A percentile compares a stretch with the other conserved stretches of the same genome.
phyloP scores from a whole-genome alignment of 2,888 invertebrate genomes.

The Agrotis segetum region DNA sequence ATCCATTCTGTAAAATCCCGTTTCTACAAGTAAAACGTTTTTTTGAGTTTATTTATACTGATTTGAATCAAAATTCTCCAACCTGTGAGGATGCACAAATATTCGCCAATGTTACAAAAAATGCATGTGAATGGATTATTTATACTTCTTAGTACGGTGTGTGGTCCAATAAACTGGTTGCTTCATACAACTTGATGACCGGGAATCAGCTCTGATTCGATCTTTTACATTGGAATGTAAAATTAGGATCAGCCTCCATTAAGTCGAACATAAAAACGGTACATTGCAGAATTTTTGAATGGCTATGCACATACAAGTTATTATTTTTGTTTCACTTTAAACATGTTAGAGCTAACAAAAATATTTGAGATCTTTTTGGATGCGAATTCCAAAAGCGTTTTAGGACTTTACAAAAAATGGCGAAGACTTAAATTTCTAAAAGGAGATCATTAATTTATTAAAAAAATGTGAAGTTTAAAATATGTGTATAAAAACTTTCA shows the following conservation, averaged over 20 bases:
- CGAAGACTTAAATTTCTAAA: background rate
- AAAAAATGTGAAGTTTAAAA: background rate
- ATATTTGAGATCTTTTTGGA: constrained; percentile 8
- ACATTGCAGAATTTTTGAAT: constrained; percentile 36
- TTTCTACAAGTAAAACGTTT: background rate
- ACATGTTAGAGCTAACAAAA: too few species aligned
- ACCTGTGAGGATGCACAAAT: constrained; percentile 19
- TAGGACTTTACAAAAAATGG: background rate
- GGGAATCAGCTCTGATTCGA: constrained; percentile 33
- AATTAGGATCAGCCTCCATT: constrained; percentile 38
- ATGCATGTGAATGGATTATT: constrained; percentile 38
- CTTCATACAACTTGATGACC: constrained; percentile 40
- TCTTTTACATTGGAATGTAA: constrained; percentile 48
- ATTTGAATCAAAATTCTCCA: constrained; percentile 28
- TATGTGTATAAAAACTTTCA: background rate
- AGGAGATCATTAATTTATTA: too few species aligned
- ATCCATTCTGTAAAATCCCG: background rate
- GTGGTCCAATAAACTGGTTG: constrained; percentile 60
- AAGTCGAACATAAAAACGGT: constrained; percentile 45
- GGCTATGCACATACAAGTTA: background rate
- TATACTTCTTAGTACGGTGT: constrained; percentile 37
- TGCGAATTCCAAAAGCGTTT: constrained; percentile 8
- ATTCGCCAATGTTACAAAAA: constrained; percentile 31
- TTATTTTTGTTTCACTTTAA: constrained; percentile 16
- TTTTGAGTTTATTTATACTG: background rate